Percentiles rank a stretch among this genome's conserved stretches.
Evolutionary conservation across 2,113 vertebrate species (phyloP).

Genomic region (Embiotoca jacksoni): DNA sequence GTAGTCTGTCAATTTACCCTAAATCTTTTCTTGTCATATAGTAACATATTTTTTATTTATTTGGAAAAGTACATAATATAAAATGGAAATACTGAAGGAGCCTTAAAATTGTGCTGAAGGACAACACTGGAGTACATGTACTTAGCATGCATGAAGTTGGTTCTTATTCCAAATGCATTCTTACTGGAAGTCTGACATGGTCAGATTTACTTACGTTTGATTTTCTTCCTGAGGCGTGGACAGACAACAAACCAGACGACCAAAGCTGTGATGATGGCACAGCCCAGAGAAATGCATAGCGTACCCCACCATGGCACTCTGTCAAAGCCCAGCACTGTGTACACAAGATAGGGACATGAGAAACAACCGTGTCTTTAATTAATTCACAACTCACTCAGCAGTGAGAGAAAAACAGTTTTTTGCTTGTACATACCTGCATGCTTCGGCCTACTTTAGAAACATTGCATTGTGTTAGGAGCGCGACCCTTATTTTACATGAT

Average conservation of each 20-base stretch:
- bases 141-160: neutral
- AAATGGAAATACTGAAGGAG: too few species aligned
- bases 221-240: slow-evolving; percentile 95
- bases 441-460: neutral
- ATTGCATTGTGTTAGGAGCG: neutral
- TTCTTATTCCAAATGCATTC: neutral
- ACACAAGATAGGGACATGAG: slow-evolving; percentile 81
- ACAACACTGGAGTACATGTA: neutral
- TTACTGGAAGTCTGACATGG: neutral
- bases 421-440: neutral
- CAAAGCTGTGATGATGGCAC: slow-evolving; percentile 88
- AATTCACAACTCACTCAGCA: slow-evolving; percentile 2
- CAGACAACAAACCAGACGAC: slow-evolving; percentile 95
- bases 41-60: too few species aligned
- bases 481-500: neutral
- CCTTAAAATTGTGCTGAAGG: too few species aligned
- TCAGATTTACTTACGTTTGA: slow-evolving; percentile 87
- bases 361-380: slow-evolving; percentile 2
- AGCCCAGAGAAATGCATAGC: slow-evolving; percentile 90
- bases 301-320: slow-evolving; percentile 93
- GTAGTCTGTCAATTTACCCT: too few species aligned
- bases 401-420: slow-evolving; percentile 3
- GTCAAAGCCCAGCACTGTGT: slow-evolving; percentile 95
- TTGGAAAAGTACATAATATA: too few species aligned
- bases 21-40: too few species aligned